Conservation (phyloP, 2,888 invertebrate species). For the Metellina segmentata region DNA sequence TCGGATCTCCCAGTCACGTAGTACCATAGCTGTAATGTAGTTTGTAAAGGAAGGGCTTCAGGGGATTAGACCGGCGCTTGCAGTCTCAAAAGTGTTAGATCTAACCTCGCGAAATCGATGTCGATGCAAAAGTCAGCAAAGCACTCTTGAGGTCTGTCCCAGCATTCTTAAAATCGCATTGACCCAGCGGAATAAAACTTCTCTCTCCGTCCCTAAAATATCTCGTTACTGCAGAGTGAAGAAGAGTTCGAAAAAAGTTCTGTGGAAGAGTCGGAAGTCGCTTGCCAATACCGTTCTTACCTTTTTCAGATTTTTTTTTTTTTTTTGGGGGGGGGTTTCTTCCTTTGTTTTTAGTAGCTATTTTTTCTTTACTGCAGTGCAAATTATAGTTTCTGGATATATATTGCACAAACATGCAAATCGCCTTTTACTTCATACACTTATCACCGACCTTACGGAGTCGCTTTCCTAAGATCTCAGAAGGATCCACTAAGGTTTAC, state of each 20-base stretch:
- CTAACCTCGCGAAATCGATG: slow-evolving; percentile 27
- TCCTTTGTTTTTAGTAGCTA: too few relatives aligned
- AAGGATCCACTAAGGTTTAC: too few relatives aligned
- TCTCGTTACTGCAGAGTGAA: neutral
- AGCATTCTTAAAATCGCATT: slow-evolving; percentile 8
- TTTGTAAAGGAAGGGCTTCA: slow-evolving; percentile 46
- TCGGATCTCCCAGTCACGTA: slow-evolving; percentile 59
- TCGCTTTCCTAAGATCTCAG: too few relatives aligned
- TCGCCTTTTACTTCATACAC: too few relatives aligned
- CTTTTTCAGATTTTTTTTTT: too few relatives aligned
- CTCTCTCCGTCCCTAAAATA: neutral
- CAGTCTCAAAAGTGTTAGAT: neutral
- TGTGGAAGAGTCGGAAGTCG: too few relatives aligned
- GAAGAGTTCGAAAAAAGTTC: neutral
- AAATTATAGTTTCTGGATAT: too few relatives aligned
- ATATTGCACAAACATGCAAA: too few relatives aligned
- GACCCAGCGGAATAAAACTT: slow-evolving; percentile 22
- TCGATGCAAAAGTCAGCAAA: slow-evolving; percentile 4
- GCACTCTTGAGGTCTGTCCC: neutral
- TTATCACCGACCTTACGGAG: too few relatives aligned
- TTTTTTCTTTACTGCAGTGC: too few relatives aligned
- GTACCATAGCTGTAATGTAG: slow-evolving; percentile 50
- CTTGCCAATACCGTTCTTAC: too few relatives aligned
- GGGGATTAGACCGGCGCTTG: slow-evolving; percentile 33
- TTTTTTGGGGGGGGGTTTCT: too few relatives aligned